phyloP scores from a whole-genome alignment of 1,140 invertebrate genomes.

The Hydropsyche tenuis region DNA sequence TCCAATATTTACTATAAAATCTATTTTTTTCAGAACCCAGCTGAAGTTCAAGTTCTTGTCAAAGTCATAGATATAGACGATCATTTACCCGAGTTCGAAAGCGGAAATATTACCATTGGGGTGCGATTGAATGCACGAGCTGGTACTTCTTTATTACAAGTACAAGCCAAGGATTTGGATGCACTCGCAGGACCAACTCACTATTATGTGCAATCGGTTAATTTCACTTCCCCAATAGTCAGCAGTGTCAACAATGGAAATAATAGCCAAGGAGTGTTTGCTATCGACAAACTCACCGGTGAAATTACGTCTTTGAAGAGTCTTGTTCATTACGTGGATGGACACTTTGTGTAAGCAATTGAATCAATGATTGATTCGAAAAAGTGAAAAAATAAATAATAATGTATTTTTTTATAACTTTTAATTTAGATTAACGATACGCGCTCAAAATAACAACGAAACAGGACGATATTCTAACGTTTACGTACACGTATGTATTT shows the following conservation, averaged over 20 bases:
- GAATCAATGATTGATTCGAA: neutral
- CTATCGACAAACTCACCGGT: slow-evolving; percentile 70
- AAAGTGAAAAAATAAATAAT: neutral
- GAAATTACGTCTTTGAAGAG: slow-evolving; percentile 73
- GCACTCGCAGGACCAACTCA: slow-evolving; percentile 69
- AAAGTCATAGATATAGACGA: slow-evolving; percentile 77
- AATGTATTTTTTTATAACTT: neutral
- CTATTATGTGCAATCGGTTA: slow-evolving; percentile 70
- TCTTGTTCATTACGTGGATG: slow-evolving; percentile 74
- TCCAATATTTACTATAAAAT: slow-evolving; percentile 50
- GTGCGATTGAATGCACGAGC: slow-evolving; percentile 78
- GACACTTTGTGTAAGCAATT: slow-evolving; percentile 63
- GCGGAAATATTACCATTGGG: slow-evolving; percentile 72
- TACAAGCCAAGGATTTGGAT: slow-evolving; percentile 74
- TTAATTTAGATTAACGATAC: slow-evolving; percentile 61
- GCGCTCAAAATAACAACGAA: slow-evolving; percentile 69
- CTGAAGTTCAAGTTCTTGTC: slow-evolving; percentile 72
- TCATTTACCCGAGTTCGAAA: slow-evolving; percentile 72
- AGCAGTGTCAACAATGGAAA: slow-evolving; percentile 63
- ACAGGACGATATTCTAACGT: slow-evolving; percentile 61
- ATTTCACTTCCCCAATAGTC: slow-evolving; percentile 65
- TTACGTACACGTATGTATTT: slow-evolving; percentile 61
- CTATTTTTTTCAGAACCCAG: slow-evolving; percentile 65
- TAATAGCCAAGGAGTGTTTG: slow-evolving; percentile 63
- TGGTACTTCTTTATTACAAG: slow-evolving; percentile 71